Base-by-base conservation (phyloP, 2,888 invertebrate genomes). In the Callimorpha dominula region DNA sequence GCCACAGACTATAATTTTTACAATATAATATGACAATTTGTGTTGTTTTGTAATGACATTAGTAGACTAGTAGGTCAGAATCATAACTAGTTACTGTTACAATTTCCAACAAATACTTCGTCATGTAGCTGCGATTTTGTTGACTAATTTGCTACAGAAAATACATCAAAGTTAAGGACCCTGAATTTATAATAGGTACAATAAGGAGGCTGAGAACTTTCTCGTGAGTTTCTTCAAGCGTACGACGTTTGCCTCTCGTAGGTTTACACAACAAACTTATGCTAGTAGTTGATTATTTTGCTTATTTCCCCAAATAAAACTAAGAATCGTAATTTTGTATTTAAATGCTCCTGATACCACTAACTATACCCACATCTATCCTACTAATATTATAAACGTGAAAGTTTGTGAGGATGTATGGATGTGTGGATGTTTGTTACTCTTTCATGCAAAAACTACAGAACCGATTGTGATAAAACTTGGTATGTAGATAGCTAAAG, bases 91-190 rank as follows among this genome's bases (percentile, higher is more conserved):
- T 76, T 67, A n/a, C 66, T 77, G 70, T 66, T 64, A 74, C 57
- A 4, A 65, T 65, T 20, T 54, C 54, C 9, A 49, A 49, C 12
- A 46, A 71, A 46, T 57, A 20, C 42, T 66, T 49, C 68, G 73
- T 75, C 79, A 72, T 60, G 65, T 72, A 70, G 6, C 54, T 46
- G 57, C 46, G 60, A 72, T 71, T 71, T 66, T 43, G 62, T 70
- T 72, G 76, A 79, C 71, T 74, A 74, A 79, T 63, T 60, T 7
- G 52, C 43, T 43, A 64, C 54, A 74, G 72, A 70, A 80, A 80
- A 74, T 31, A 78, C 72, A 81, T 43, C 63, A 63, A 74, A 72
- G 73, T 70, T 62, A 68, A 43, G 64, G 4, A 52, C n/a, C 15
- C 9, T 63, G 42, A 69, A 50, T 63, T 40, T 52, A 42, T 65